A percentile compares a stretch with the other conserved stretches of the same genome.
Conservation (phyloP, 2,888 invertebrate species). For the Xestobium rufovillosum region DNA sequence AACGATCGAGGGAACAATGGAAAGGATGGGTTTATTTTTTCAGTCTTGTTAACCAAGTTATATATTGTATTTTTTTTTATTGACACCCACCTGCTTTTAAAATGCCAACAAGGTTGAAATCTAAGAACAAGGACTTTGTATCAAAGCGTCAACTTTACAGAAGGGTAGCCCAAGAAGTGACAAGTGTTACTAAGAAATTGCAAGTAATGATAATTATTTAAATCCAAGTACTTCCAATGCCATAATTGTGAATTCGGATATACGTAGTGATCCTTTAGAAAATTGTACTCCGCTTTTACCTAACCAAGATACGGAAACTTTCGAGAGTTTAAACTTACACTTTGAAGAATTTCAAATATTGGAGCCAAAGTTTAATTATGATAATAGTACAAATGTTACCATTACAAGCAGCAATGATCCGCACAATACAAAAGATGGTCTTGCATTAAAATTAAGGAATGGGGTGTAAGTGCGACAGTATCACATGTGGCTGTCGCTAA, state of each 20-base stretch:
- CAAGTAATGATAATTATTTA: background rate
- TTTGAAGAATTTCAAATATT: too few relatives aligned
- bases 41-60: too few relatives aligned
- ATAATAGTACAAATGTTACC: background rate
- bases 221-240: constrained; percentile 2
- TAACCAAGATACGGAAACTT: too few relatives aligned
- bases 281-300: background rate
- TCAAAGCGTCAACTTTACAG: constrained; percentile 2
- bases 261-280: background rate
- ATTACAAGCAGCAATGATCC: background rate
- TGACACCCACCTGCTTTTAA: constrained; percentile 2
- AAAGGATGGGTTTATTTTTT: background rate
- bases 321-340: too few relatives aligned
- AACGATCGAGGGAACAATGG: too few relatives aligned
- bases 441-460: background rate
- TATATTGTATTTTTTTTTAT: background rate
- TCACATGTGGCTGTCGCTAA: constrained; percentile 3
- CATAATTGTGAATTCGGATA: background rate
- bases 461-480: background rate
- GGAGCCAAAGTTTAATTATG: constrained; percentile 1
- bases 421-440: background rate
- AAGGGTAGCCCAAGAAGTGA: constrained; percentile 1
- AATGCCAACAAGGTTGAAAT: constrained; percentile 2
- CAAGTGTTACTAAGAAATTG: background rate
- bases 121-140: background rate